Evolutionary conservation across 2,113 vertebrate genomes (phyloP), one percentile per base, ranked within the genome.

Genomic region (Thymallus thymallus): DNA sequence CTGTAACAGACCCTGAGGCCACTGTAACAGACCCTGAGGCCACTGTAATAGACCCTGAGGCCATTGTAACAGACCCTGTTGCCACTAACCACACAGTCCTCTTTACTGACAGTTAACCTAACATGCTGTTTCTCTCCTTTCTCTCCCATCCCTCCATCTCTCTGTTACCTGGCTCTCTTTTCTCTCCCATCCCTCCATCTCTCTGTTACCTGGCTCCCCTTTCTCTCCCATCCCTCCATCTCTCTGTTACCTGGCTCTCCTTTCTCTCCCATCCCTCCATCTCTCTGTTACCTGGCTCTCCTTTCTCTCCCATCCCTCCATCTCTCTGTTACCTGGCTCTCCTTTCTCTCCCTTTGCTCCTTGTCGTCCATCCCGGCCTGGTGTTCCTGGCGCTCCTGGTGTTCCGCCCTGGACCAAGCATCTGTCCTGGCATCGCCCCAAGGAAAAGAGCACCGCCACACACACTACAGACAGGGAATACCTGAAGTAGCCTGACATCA

Each of bases 341-440:
- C 96, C 96, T 45, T 18, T 9, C 1, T 96, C 91, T 29, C 97
- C 92, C 64, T 90, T 93, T 30, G 18, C 5, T 65, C 92, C 96
- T 2, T 90, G 91, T 76, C 85, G 87, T 1, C 96, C 96, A 0
- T 91, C 85, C 61, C 93, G 85, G 3, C 97, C 97, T 0, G 74
- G 1, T 0, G 12, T 0, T 41, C 92, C 92, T 0, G 1, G 0
- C 20, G 46, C 6, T 41, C 92, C 92, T 1, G 79, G 4, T 0
- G 0, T 80, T 1, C 92, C 92, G 20, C 91, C 80, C 0, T 60
- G 14, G 9, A 84, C 80, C 26, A 0, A 23, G 48, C 92, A 93
- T 63, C 1, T 18, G 10, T 22, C 67, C 4, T 80, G 76, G 24
- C 87, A 80, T 16, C 41, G 46, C 69, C 71, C 77, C 0, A 69